Percentiles rank a stretch among this genome's conserved stretches.
phyloP scores from a whole-genome alignment of 2,888 invertebrate genomes.

The Mycalesis mineus region DNA sequence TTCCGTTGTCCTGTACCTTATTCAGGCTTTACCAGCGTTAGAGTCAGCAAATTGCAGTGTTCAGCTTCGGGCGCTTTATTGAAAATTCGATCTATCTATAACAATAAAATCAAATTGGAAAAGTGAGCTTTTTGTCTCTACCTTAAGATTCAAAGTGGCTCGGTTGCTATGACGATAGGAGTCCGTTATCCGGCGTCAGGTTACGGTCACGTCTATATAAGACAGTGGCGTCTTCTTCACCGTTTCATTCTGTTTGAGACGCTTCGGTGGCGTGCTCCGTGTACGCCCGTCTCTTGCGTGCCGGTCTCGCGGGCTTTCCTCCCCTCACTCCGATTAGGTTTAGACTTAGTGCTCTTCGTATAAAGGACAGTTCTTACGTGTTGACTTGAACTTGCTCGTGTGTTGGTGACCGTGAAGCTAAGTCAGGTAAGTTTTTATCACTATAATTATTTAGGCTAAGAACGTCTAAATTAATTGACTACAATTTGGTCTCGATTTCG shows the following conservation, averaged over 20 bases:
- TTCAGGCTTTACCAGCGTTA: constrained; percentile 48
- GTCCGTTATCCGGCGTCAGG: constrained; percentile 78
- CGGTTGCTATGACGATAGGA: constrained; percentile 47
- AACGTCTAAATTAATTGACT: not conserved
- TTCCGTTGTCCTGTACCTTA: constrained; percentile 59
- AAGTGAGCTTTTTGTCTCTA: constrained; percentile 12
- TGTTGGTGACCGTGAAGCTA: constrained; percentile 44
- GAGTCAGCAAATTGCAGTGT: constrained; percentile 68
- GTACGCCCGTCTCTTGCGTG: constrained; percentile 42
- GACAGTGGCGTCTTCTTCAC: constrained; percentile 75
- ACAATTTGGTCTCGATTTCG: too few species aligned
- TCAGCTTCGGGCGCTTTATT: constrained; percentile 71
- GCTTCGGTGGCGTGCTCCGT: constrained; percentile 57
- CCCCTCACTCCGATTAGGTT: constrained; percentile 43
- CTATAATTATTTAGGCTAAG: not conserved
- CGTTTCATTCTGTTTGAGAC: constrained; percentile 77
- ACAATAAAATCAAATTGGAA: constrained; percentile 41
- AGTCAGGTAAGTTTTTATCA: constrained; percentile 32
- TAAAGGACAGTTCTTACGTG: constrained; percentile 63
- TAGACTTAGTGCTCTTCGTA: constrained; percentile 60
- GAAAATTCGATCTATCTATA: constrained; percentile 74
- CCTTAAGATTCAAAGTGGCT: constrained; percentile 45
- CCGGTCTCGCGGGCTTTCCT: constrained; percentile 46
- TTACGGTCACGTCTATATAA: constrained; percentile 77
- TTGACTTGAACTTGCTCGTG: constrained; percentile 58